Evolutionary conservation across 2,113 vertebrate species (phyloP), one percentile per base, ranked within the genome.

Genomic region (Bambusicola thoracicus): DNA sequence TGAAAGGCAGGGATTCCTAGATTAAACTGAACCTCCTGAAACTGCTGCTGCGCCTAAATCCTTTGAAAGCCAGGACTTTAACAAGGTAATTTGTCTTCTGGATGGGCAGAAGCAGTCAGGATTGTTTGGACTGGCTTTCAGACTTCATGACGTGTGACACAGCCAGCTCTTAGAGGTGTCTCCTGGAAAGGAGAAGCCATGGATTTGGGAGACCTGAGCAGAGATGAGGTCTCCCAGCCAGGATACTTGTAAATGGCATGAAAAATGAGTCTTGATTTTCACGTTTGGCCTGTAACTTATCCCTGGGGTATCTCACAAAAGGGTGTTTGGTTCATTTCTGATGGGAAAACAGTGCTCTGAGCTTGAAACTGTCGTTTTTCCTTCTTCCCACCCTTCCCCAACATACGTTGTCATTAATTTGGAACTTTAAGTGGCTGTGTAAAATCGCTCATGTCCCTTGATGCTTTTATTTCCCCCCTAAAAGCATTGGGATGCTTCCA

Each of bases 91-190:
- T 85, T 38, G 87, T 81, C 59, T 55, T 81, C 22, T 51, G 67
- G 25, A 65, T 48, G 91, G 89, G 93, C 74, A 79, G 77, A 94
- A 91, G 38, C 43, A 55, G 59, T 56, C 3, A 32, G 77, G 49
- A 79, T 85, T 93, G 87, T 92, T 93, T 93, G 90, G 82, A 82
- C 87, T 90, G 81, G 43, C 29, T 89, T 91, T 85, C 68, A 89
- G 70, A 53, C 53, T 63, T 92, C 87, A 67, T 77, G 59, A 73
- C 15, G 19, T 82, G 93, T 89, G 93, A 79, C 72, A 75, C 8
- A 49, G 78, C 40, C 8, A 19, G 2, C 67, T 72, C 65, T 30
- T 70, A 30, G 85, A 93, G 73, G 55, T 91, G 72, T 62, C 85
- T 95, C 20, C 44, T 89, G 24, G 41, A 63, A 38, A 63, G 92